Base-by-base conservation (phyloP, 2,113 vertebrate genomes). In the Ctenomys sociabilis region DNA sequence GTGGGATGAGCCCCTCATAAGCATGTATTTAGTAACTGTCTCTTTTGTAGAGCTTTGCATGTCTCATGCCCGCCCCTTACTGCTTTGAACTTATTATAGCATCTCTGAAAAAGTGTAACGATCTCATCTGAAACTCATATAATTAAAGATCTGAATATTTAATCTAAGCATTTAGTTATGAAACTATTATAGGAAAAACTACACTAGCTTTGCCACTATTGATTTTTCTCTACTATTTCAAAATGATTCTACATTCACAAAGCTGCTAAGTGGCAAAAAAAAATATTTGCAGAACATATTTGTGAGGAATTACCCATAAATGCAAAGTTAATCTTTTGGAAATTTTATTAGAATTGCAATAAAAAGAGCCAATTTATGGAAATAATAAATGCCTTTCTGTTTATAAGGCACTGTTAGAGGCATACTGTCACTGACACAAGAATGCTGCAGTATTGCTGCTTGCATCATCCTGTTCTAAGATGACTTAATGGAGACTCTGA, bases 271-370 rank as follows among this genome's bases (percentile, higher is more conserved):
- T 90, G 90, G 61, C 59, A 73, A 96, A 95, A 73, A 96, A 95
- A 93, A 92, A 86, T 97, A 96, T 93, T 95, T 96, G 88, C 45
- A 95, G 81, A 93, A 93, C 24, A 95, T 95, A 96, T 86, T 96
- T 97, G 82, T 89, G 52, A 97, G 59, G 95, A 97, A 97, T 96
- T 96, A 93, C 35, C 72, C 85, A 75, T 92, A 92, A 96, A 95
- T 93, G 66, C 90, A 85, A 96, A 96, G 96, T 95, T 97, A 96
- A 96, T 96, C 96, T 96, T 96, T 90, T 94, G 95, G 93, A 96
- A 97, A 93, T 91, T 90, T 95, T 95, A 84, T 94, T 26, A 92
- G 59, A 32, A 96, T 96, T 96, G 96, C 72, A 68, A 75, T 64
- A 61, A 68, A 45, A 96, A 75, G 88, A 93, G 28, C 59, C 35